Evolutionary conservation across 2,113 vertebrate genomes (phyloP).

Genomic region (Agelaius tricolor): DNA sequence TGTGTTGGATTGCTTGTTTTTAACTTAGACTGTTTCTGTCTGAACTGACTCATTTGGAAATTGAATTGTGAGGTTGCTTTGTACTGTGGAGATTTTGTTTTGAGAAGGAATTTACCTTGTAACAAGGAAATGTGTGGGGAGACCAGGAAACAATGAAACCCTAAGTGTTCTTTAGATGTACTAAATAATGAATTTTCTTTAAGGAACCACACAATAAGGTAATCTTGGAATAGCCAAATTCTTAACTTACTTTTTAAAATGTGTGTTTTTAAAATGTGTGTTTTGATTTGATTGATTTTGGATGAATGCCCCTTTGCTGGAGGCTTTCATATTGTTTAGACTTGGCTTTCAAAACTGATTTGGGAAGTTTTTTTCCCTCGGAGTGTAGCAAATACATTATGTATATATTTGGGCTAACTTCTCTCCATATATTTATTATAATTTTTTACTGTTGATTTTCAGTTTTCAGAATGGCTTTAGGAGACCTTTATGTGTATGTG

Average conservation of each 20-base stretch:
- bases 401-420: conserved; percentile 17
- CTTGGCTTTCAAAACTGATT: conserved; percentile 50
- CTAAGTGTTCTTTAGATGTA: conserved; percentile 14
- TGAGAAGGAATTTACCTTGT: background rate
- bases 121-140: conserved; percentile 3
- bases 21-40: background rate
- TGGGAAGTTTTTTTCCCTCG: conserved; percentile 27
- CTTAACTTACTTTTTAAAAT: conserved; percentile 12
- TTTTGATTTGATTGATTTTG: conserved; percentile 54
- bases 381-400: conserved; percentile 41
- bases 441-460: background rate
- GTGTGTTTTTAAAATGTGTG: background rate
- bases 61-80: background rate
- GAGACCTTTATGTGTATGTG: background rate
- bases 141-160: background rate
- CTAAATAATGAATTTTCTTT: conserved; percentile 39
- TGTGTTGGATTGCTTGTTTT: background rate
- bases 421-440: conserved; percentile 14
- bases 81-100: background rate
- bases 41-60: conserved; percentile 33
- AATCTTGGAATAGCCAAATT: background rate
- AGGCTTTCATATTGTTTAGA: conserved; percentile 53
- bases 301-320: conserved; percentile 18
- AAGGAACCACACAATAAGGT: conserved; percentile 7
- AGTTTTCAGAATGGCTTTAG: background rate